These are phyloP conservation scores for Chrysochloris asiatica DNA, from an alignment of 2,113 vertebrate genomes.

Conservation along the genomic window DNA sequence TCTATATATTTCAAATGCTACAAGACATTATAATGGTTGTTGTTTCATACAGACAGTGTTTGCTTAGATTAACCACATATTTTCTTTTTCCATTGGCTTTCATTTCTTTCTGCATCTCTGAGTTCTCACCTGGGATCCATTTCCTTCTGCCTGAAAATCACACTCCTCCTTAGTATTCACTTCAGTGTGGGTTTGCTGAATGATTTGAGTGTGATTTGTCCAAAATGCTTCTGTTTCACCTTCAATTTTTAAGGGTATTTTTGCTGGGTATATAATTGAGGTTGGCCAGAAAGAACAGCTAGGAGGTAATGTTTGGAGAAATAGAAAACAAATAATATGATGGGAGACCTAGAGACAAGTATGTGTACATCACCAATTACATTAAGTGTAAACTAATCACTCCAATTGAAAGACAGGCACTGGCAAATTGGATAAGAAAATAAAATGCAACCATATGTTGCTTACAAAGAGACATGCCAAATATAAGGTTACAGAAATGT, in stretches of 20 bases:
- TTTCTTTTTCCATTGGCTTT: conserved; percentile 24
- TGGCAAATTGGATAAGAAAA: neutral
- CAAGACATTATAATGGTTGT: conserved; percentile 22
- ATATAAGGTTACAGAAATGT: neutral
- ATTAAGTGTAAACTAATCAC: neutral
- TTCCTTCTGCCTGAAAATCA: conserved; percentile 24
- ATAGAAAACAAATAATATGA: neutral
- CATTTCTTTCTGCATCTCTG: neutral
- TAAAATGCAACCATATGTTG: neutral
- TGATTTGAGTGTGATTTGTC: conserved; percentile 2
- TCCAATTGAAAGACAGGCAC: neutral
- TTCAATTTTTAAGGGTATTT: conserved; percentile 4
- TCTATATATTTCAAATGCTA: conserved; percentile 24
- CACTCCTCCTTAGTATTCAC: neutral
- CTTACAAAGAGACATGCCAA: neutral
- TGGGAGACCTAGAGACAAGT: neutral
- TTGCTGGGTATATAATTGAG: neutral
- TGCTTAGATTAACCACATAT: conserved; percentile 51
- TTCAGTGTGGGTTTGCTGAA: neutral
- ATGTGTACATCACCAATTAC: neutral
- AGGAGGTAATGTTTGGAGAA: neutral
- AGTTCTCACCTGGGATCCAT: conserved; percentile 37
- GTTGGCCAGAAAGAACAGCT: neutral
- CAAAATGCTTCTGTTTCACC: neutral
- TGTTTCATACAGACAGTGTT: conserved; percentile 53